Base-by-base conservation (phyloP, 2,888 invertebrate species). In the Acanthoscelides obtectus region DNA sequence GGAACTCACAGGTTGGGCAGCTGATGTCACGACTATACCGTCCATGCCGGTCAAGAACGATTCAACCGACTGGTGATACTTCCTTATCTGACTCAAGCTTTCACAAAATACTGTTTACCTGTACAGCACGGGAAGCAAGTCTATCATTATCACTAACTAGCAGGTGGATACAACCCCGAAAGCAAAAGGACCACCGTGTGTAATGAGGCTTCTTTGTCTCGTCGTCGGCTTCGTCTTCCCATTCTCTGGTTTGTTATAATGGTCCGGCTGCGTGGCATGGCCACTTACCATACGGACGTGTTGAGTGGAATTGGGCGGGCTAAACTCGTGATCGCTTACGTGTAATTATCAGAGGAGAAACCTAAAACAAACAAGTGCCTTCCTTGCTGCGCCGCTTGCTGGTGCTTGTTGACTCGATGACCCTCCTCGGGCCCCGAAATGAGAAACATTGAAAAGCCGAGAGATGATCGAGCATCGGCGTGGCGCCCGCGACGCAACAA, bases 301-400 rank as follows among this genome's bases (percentile, higher is more conserved):
- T 81, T 81, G 83, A 83, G 81, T 80, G 81, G 45, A 80, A 79
- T 75, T 83, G 83, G 83, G 82, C 83, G 83, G 83, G 81, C 45
- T 79, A 76, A 81, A 79, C 81, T 84, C 84, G 84, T 84, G 84
- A 84, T 83, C 84, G 80, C 83, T 83, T 82, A 83, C 81, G 81
- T 84, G 83, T 84, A 84, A 84, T 84, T 84, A 84, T 84, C 83
- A 79, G 78, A 83, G 79, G 78, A 83, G 82, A 82, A 84, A 83
- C 83, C 81, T 82, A 83, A 84, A 84, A 84, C 84, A 84, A 84
- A 84, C 84, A 84, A 84, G 83, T 81, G 66, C 66, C 45, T 45
- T 45, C n/a, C n/a, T n/a, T n/a, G n/a, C n/a, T n/a, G n/a, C n/a
- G n/a, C n/a, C n/a, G n/a, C n/a, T n/a, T n/a, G n/a, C n/a, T n/a